Conservation (phyloP, 2,113 vertebrate species). For the Colaptes auratus region DNA sequence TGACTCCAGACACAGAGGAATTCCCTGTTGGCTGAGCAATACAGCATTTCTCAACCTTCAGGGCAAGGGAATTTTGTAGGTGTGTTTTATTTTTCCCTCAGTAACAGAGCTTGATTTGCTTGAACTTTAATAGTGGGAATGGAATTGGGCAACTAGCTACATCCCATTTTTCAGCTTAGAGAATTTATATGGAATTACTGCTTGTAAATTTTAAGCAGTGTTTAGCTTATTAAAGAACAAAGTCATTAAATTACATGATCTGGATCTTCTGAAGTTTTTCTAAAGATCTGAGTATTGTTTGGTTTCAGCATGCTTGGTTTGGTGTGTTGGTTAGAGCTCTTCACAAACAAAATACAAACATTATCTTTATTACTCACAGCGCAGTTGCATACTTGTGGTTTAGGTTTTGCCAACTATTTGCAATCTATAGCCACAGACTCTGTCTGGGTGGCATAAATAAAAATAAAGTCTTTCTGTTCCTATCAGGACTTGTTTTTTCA, state of each 20-base stretch:
- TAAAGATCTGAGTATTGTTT: constrained; percentile 50
- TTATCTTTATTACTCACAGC: constrained; percentile 68
- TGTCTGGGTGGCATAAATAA: constrained; percentile 68
- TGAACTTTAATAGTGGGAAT: neutral
- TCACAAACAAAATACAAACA: constrained; percentile 67
- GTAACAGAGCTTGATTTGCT: neutral
- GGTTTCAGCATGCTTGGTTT: constrained; percentile 43
- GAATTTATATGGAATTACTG: neutral
- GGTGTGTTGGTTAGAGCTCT: constrained; percentile 60
- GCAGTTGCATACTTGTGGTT: constrained; percentile 67
- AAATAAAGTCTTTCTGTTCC: constrained; percentile 65
- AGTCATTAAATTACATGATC: constrained; percentile 42
- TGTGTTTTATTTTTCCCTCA: neutral
- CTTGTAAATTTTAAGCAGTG: constrained; percentile 45
- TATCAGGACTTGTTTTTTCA: constrained; percentile 55
- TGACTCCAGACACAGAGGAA: neutral
- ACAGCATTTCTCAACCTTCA: constrained; percentile 1
- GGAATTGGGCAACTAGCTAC: neutral
- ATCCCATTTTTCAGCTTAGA: constrained; percentile 1
- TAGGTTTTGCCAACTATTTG: constrained; percentile 69
- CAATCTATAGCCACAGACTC: constrained; percentile 65
- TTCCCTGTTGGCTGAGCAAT: neutral
- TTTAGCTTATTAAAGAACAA: constrained; percentile 53
- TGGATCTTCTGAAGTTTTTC: constrained; percentile 44
- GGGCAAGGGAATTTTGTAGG: neutral